These are phyloP conservation scores for Maccullochella peelii DNA, from an alignment of 2,113 vertebrate species.

Conservation along the genomic window DNA sequence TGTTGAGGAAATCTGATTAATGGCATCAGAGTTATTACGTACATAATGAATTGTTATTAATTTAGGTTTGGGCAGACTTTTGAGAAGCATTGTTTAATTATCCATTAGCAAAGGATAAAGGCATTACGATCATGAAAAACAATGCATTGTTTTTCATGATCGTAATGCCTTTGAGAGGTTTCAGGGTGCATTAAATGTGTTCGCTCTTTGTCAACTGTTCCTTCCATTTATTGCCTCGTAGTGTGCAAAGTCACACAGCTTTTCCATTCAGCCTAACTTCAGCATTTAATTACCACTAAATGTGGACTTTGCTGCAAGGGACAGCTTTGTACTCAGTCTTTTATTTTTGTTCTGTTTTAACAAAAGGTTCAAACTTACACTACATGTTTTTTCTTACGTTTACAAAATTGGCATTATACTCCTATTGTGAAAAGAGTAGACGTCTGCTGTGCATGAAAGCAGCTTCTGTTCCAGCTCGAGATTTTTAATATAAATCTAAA, in stretches of 20 bases:
- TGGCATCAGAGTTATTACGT: not conserved
- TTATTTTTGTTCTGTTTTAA: not conserved
- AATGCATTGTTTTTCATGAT: not conserved
- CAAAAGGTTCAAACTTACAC: not conserved
- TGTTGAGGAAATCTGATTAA: not conserved
- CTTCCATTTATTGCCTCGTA: not conserved
- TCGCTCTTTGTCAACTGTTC: not conserved
- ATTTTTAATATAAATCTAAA: not conserved
- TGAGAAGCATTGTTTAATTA: not conserved
- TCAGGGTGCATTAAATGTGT: slow-evolving; percentile 3
- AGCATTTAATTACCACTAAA: slow-evolving; percentile 6
- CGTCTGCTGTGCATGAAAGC: not conserved
- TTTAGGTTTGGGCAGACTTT: fast-evolving
- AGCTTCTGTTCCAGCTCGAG: too few species aligned
- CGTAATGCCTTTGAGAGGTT: not conserved
- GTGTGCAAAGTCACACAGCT: not conserved
- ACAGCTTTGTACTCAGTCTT: not conserved
- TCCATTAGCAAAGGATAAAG: too few species aligned
- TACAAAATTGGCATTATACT: not conserved
- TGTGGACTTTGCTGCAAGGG: not conserved
- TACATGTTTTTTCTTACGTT: not conserved
- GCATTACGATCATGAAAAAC: too few species aligned
- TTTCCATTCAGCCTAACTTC: not conserved
- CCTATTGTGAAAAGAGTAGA: not conserved
- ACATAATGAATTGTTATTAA: not conserved